Evolutionary conservation across 2,113 vertebrate genomes (phyloP).

Genomic region (Podocnemis expansa): DNA sequence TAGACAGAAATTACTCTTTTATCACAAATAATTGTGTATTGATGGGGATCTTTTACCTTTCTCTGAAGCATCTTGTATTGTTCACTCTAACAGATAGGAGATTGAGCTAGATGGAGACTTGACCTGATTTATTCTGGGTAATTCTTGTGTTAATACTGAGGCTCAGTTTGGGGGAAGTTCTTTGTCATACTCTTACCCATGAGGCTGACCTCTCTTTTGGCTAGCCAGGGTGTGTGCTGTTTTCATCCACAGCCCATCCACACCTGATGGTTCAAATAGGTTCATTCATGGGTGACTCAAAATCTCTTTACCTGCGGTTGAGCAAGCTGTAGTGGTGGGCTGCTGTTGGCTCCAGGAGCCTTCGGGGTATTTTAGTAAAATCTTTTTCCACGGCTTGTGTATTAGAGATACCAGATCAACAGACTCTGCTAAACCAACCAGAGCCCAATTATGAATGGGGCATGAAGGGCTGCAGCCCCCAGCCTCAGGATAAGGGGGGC

Average conservation of each 20-base stretch:
- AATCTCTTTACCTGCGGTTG: neutral
- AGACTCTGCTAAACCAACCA: too few relatives aligned
- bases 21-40: neutral
- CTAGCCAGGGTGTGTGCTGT: neutral
- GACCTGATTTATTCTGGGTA: neutral
- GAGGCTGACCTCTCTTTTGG: neutral
- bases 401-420: neutral
- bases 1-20: neutral
- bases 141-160: neutral
- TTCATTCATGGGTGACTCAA: neutral
- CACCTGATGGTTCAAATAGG: neutral
- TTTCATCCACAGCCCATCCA: neutral
- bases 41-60: neutral
- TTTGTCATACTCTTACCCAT: neutral
- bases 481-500: too few relatives aligned
- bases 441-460: too few relatives aligned
- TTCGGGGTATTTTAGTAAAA: neutral
- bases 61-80: neutral
- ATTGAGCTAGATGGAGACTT: neutral
- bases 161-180: neutral
- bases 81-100: neutral
- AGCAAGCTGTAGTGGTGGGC: neutral
- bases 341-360: neutral
- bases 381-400: neutral
- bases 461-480: too few relatives aligned